These are phyloP conservation scores for Peromyscus nudipes DNA, from an alignment of 2,797 vertebrate species.

Conservation along the genomic window DNA sequence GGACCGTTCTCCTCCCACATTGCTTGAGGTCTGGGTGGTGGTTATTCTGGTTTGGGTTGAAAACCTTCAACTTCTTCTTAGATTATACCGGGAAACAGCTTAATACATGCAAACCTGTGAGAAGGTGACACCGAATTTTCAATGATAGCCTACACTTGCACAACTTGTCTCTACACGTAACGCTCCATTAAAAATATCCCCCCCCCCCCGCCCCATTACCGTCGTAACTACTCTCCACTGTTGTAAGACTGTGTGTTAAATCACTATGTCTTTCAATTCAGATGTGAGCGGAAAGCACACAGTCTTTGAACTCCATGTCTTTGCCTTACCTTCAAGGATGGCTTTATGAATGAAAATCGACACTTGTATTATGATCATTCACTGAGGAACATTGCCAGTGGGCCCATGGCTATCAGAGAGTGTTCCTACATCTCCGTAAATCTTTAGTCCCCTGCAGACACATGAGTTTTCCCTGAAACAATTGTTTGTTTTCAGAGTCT, in stretches of 20 bases:
- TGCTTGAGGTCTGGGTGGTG: conserved; percentile 77
- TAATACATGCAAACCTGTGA: conserved; percentile 58
- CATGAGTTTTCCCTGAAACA: conserved; percentile 9
- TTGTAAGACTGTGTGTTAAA: conserved; percentile 46
- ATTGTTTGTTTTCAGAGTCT: conserved; percentile 38
- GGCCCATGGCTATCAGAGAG: not conserved
- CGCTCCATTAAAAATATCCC: conserved; percentile 71
- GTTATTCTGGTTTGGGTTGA: conserved; percentile 73
- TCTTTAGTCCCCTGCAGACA: conserved; percentile 12
- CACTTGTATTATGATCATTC: not conserved
- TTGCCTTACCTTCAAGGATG: conserved; percentile 39
- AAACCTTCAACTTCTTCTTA: conserved; percentile 82
- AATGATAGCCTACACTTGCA: conserved; percentile 7
- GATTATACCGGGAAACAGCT: conserved; percentile 74
- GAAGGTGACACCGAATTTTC: conserved; percentile 70
- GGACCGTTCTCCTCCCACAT: conserved; percentile 32
- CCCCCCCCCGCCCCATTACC: not conserved
- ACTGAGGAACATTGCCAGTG: not conserved
- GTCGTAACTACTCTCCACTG: conserved; percentile 56
- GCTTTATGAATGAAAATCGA: conserved; percentile 45
- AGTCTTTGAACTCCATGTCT: conserved; percentile 5
- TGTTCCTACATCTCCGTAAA: not conserved
- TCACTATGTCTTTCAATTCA: conserved; percentile 62
- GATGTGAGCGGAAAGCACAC: conserved; percentile 3
- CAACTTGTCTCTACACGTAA: conserved; percentile 48